Evolutionary conservation across 2,888 invertebrate genomes (phyloP), one percentile per base, ranked within the genome.

Genomic region (Shargacucullia verbasci): DNA sequence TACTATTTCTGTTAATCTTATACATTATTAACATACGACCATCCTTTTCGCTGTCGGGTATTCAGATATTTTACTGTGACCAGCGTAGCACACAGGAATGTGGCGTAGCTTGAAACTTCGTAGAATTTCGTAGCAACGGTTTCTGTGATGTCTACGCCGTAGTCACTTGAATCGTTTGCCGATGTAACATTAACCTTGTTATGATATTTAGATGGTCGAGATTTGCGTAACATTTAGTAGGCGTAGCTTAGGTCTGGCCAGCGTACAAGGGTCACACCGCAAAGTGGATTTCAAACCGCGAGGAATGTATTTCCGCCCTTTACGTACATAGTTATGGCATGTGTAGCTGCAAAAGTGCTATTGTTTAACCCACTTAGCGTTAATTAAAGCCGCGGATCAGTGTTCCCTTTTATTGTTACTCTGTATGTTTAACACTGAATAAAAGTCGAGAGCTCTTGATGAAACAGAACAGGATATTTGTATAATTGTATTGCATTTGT

Each of bases 251-350:
- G 59, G 65, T 65, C 74, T 77, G 70, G 70, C 54, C 71, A 76
- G 46, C 37, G 56, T 70, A 70, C 64, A 69, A 73, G 73, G 82
- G 81, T 82, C 78, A 79, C 68, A 71, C 83, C 84, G 69, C 84
- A 86, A 87, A 88, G 82, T 85, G 83, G 81, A 87, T 86, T 87
- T 80, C 78, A 79, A 85, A 87, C 86, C 85, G 73, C 85, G 71
- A 74, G 79, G 82, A 83, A 86, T 84, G 82, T 84, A 81, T 84
- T 85, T 87, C 86, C 86, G 79, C 53, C 67, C 68, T 76, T 73
- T 73, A 69, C 61, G 72, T 62, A 73, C 67, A 62, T 33, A 72
- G 55, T 27, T 43, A 48, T 29, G 56, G 57, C 29, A 46, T 59
- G 34, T 54, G 38, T 52, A 15, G 43, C 53, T 34, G 13, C 40